A percentile compares a stretch with the other conserved stretches of the same genome.
These are phyloP conservation scores for Oncorhynchus tshawytscha DNA, from an alignment of 2,113 vertebrate species.

Conservation along the genomic window DNA sequence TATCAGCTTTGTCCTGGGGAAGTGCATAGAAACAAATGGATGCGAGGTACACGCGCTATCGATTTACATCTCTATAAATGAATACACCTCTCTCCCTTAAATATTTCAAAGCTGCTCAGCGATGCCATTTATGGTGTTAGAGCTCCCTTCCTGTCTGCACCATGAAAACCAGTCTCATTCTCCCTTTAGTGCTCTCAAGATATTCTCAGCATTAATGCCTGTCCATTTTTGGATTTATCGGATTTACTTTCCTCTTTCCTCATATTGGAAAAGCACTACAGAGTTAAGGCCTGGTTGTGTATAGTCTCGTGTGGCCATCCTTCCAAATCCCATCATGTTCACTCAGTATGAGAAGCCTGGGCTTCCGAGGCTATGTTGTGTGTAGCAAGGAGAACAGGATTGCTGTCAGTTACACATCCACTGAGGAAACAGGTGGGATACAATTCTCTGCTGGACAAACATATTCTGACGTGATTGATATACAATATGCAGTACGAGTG, in stretches of 20 bases:
- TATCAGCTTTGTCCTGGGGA: slow-evolving; percentile 24
- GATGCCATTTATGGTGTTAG: slow-evolving; percentile 3
- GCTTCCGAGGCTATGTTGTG: too few relatives aligned
- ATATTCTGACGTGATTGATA: too few relatives aligned
- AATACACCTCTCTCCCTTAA: slow-evolving; percentile 31
- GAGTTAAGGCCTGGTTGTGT: too few relatives aligned
- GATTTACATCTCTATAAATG: slow-evolving; percentile 26
- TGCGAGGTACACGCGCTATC: slow-evolving; percentile 18
- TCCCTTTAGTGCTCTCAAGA: neutral
- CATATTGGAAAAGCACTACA: too few relatives aligned
- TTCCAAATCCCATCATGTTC: too few relatives aligned
- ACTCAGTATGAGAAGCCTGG: too few relatives aligned
- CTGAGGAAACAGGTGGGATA: too few relatives aligned
- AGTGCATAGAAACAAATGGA: slow-evolving; percentile 29
- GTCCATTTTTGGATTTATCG: neutral
- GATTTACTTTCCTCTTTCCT: neutral
- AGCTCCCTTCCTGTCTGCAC: neutral
- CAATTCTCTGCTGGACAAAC: too few relatives aligned
- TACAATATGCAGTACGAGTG: too few relatives aligned
- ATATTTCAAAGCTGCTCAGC: slow-evolving; percentile 38
- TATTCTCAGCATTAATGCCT: neutral
- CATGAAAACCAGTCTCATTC: neutral
- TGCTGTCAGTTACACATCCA: too few relatives aligned
- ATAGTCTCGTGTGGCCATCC: too few relatives aligned
- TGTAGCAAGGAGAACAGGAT: too few relatives aligned